phyloP scores from a whole-genome alignment of 1,140 invertebrate species.

The Monomorium pharaonis region DNA sequence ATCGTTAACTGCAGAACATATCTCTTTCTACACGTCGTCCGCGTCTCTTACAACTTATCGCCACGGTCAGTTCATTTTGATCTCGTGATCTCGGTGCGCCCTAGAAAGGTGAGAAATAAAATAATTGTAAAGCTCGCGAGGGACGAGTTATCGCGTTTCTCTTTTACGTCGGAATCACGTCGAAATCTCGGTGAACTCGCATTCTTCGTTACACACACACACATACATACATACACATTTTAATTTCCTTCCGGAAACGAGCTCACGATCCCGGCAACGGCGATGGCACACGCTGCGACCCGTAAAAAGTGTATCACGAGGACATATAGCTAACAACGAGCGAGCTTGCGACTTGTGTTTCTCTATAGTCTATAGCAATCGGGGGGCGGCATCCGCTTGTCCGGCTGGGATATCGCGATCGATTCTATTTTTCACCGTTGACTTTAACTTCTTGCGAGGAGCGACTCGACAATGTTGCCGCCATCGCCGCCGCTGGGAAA shows the following conservation, averaged over 20 bases:
- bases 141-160: not conserved
- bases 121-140: not conserved
- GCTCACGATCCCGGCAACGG: not conserved
- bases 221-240: no score
- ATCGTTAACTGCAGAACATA: not conserved
- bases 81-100: no score
- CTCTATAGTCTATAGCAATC: slow-evolving; percentile 5
- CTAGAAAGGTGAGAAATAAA: not conserved
- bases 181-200: slow-evolving; percentile 18
- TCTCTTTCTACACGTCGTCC: not conserved
- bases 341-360: not conserved
- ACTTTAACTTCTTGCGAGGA: slow-evolving; percentile 13
- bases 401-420: not conserved
- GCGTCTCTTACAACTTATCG: not conserved
- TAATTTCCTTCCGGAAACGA: slow-evolving; percentile 55
- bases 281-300: not conserved
- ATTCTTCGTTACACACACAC: not conserved
- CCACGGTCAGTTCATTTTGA: no score
- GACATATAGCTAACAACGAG: slow-evolving; percentile 3
- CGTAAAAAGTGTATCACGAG: slow-evolving; percentile 39
- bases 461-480: not conserved
- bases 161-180: not conserved
- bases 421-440: slow-evolving; percentile 6
- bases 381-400: not conserved
- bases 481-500: not conserved